A percentile compares a stretch with the other conserved stretches of the same genome.
phyloP scores from a whole-genome alignment of 2,888 invertebrate species.

The Euclidia mi region DNA sequence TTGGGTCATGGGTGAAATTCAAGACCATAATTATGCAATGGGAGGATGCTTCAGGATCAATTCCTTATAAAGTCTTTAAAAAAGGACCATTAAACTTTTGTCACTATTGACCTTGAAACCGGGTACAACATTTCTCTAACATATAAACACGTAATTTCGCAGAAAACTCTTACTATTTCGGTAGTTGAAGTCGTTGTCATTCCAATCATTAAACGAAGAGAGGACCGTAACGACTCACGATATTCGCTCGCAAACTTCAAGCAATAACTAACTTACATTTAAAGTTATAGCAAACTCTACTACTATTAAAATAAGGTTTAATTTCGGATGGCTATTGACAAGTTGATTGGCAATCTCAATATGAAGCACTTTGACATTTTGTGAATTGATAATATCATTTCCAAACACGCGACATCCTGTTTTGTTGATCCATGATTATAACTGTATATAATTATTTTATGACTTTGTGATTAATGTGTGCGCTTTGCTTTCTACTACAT shows the following conservation, averaged over 20 bases:
- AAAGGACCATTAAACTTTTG: too few relatives aligned
- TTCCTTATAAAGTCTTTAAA: too few relatives aligned
- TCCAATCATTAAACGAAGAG: constrained; percentile 57
- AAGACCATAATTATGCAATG: too few relatives aligned
- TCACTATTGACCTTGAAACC: too few relatives aligned
- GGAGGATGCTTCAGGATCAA: too few relatives aligned
- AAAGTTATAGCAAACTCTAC: constrained; percentile 35
- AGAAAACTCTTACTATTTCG: constrained; percentile 9
- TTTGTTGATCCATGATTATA: constrained; percentile 25
- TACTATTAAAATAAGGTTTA: constrained; percentile 23
- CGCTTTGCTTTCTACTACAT: too few relatives aligned
- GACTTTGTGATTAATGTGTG: too few relatives aligned
- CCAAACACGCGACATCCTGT: constrained; percentile 47
- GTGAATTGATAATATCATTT: constrained; percentile 56
- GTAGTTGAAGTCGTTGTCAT: constrained; percentile 33
- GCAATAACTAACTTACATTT: constrained; percentile 46
- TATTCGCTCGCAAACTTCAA: constrained; percentile 62
- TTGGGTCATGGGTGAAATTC: too few relatives aligned
- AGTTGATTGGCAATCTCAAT: constrained; percentile 30
- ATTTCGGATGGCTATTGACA: constrained; percentile 25
- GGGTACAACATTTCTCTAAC: too few relatives aligned
- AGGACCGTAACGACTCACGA: constrained; percentile 58
- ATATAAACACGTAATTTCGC: not conserved
- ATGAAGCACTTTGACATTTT: constrained; percentile 61
- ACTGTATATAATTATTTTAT: constrained; percentile 16